A percentile compares a stretch with the other conserved stretches of the same genome.
Evolutionary conservation across 2,888 invertebrate species (phyloP).

Genomic region (Congeria kusceri): DNA sequence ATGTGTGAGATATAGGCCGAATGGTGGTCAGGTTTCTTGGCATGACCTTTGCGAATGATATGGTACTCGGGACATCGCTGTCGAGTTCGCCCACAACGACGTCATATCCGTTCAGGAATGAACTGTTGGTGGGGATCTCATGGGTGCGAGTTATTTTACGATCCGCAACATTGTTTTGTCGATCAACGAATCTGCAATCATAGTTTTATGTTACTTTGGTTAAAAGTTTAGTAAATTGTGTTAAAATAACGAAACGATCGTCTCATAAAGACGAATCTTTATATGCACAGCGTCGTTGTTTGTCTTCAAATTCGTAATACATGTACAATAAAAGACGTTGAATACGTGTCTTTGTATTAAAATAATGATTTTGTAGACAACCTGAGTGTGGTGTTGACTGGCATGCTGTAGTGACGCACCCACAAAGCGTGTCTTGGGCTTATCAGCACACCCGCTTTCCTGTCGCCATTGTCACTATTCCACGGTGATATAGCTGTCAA

Average conservation of each 20-base stretch:
- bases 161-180: conserved; percentile 70
- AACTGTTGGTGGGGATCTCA: conserved; percentile 36
- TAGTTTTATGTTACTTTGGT: too few relatives aligned
- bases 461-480: conserved; percentile 65
- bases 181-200: conserved; percentile 22
- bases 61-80: conserved; percentile 68
- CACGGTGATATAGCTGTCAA: conserved; percentile 75
- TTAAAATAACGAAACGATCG: too few relatives aligned
- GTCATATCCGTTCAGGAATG: conserved; percentile 65
- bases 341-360: too few relatives aligned
- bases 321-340: too few relatives aligned
- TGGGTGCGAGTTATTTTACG: conserved; percentile 52
- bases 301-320: too few relatives aligned
- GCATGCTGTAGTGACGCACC: conserved; percentile 73
- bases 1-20: conserved; percentile 13
- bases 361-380: conserved; percentile 10
- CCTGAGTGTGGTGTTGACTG: conserved; percentile 64
- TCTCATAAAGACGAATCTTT: too few relatives aligned
- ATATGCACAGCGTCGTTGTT: too few relatives aligned
- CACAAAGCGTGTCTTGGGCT: conserved; percentile 73
- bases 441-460: conserved; percentile 70
- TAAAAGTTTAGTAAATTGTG: too few relatives aligned
- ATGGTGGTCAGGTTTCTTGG: conserved; percentile 63
- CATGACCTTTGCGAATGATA: conserved; percentile 70
- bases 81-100: conserved; percentile 74